Conservation (phyloP, 2,888 invertebrate genomes). For the Erebia palarica region DNA sequence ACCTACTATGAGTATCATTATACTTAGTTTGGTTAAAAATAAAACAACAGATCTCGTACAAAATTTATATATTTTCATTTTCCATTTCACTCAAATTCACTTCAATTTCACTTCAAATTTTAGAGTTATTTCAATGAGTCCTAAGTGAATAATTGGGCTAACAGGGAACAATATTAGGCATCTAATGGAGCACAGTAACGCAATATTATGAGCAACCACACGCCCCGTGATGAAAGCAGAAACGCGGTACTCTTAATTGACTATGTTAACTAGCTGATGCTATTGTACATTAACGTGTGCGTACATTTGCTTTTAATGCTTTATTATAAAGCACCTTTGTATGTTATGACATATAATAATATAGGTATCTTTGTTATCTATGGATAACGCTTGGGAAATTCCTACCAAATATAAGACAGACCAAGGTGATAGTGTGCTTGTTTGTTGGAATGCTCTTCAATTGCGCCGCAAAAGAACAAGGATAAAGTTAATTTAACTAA, state of each 20-base stretch:
- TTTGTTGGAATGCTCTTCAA: not conserved
- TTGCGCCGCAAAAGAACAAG: not conserved
- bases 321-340: not conserved
- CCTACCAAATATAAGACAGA: not conserved
- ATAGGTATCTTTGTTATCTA: too few relatives aligned
- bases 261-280: slow-evolving; percentile 2
- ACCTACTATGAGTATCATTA: too few relatives aligned
- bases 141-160: slow-evolving; percentile 12
- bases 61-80: not conserved
- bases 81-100: too few relatives aligned
- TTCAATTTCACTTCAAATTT: too few relatives aligned
- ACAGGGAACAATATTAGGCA: slow-evolving; percentile 3
- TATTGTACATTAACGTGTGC: not conserved
- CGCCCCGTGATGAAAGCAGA: slow-evolving; percentile 12
- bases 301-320: not conserved
- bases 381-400: too few relatives aligned
- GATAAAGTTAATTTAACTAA: slow-evolving; percentile 27
- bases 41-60: not conserved
- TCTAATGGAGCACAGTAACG: slow-evolving; percentile 7
- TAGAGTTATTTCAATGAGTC: not conserved
- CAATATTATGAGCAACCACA: slow-evolving; percentile 14
- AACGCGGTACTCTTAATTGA: slow-evolving; percentile 10
- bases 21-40: too few relatives aligned
- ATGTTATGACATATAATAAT: not conserved
- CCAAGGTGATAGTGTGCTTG: not conserved